Base-by-base conservation (phyloP, 2,888 invertebrate species). In the Eupsilia transversa region DNA sequence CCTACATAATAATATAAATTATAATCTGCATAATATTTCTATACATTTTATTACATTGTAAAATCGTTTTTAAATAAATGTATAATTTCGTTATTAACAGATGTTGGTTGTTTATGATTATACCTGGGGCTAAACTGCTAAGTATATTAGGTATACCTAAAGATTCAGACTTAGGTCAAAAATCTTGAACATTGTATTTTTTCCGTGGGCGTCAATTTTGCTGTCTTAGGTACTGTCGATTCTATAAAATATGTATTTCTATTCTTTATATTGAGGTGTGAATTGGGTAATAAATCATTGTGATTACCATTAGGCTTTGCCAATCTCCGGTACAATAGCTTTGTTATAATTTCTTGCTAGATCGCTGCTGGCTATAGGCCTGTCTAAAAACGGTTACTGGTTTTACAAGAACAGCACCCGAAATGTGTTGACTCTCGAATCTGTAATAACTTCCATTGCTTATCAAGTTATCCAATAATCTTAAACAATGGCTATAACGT, bases 11-110 rank as follows among this genome's bases (percentile, higher is more conserved):
- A 74, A 63, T 56, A 67, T 80, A 67, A 81, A 57, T 74, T 65
- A 61, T 72, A 38, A 69, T 70, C 43, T 72, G 68, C 61, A 72
- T 61, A 59, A 69, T 79, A 69, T 78, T 78, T 82, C 64, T 63
- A 56, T 61, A 80, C 54, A 74, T 80, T 82, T 77, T 79, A 84
- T 80, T 33, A 67, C 61, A 70, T 66, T 65, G 67, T n/a, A 41
- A 72, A 67, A 67, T 78, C 60, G 61, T 63, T 80, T 84, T 78
- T 72, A 75, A 84, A 84, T 80, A 85, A 82, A 87, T 80, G 72
- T 83, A 54, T 72, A 73, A 78, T 74, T 80, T 82, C 23, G 67
- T 85, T 85, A 83, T 71, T 77, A 82, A 56, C 74, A 72, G 27
- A 73, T 69, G 74, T 65, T 64, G 43, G 76, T 80, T 77, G 67